A percentile compares a stretch with the other conserved stretches of the same genome.
phyloP scores from a whole-genome alignment of 35 echinoderm and acorn worm species.

The Ophiothrix spiculata region DNA sequence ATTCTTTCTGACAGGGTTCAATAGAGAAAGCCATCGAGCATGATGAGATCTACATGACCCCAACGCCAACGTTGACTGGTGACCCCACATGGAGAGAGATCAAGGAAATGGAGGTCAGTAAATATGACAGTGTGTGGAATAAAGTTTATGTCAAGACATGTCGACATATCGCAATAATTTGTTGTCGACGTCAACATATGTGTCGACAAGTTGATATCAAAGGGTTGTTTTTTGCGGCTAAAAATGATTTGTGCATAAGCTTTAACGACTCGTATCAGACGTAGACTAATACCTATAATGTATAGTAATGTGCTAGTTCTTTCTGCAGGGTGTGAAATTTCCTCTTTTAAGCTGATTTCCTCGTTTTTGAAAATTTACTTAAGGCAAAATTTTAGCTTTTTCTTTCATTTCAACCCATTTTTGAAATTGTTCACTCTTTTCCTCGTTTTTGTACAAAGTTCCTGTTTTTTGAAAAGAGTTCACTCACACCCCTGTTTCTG shows the following conservation, averaged over 20 bases:
- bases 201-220: background rate
- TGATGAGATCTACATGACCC: slow-evolving; percentile 92
- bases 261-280: too few relatives aligned
- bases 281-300: background rate
- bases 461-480: too few relatives aligned
- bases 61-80: slow-evolving; percentile 53
- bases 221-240: background rate
- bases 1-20: slow-evolving; percentile 34
- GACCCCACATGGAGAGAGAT: slow-evolving; percentile 94
- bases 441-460: too few relatives aligned
- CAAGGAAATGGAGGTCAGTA: slow-evolving; percentile 87
- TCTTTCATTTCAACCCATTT: background rate
- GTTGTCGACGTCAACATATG: too few relatives aligned
- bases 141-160: background rate
- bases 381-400: too few relatives aligned
- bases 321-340: too few relatives aligned
- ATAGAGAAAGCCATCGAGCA: slow-evolving; percentile 73
- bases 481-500: too few relatives aligned
- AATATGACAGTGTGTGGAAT: background rate
- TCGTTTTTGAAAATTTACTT: too few relatives aligned
- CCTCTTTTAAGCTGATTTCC: too few relatives aligned
- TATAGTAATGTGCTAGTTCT: too few relatives aligned
- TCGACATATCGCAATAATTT: too few relatives aligned
- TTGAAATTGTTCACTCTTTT: background rate
- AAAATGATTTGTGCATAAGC: too few relatives aligned